A percentile compares a stretch with the other conserved stretches of the same genome.
Evolutionary conservation across 2,888 invertebrate species (phyloP).

Genomic region (Pollenia labialis): DNA sequence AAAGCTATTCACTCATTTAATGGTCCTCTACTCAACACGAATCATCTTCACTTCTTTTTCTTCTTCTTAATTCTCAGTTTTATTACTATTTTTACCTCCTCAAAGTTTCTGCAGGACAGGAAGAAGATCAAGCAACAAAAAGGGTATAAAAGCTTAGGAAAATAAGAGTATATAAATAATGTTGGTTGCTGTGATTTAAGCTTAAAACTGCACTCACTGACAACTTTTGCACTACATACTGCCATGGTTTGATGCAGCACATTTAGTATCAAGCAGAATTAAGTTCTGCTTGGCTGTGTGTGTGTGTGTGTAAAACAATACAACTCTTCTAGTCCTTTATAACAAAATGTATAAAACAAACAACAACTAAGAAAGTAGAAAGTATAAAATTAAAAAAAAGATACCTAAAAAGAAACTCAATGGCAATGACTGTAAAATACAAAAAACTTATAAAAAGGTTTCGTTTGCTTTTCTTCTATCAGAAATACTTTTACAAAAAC

Average conservation of each 20-base stretch:
- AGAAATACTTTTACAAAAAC: slow-evolving; percentile 1
- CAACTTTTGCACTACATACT: slow-evolving; percentile 36
- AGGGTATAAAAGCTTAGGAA: neutral
- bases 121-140: slow-evolving; percentile 4
- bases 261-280: slow-evolving; percentile 23
- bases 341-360: slow-evolving; percentile 33
- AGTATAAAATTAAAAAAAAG: neutral
- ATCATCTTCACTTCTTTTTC: slow-evolving; percentile 22
- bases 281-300: neutral
- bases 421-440: slow-evolving; percentile 57
- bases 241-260: slow-evolving; percentile 9
- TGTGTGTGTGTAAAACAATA: slow-evolving; percentile 33
- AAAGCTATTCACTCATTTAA: slow-evolving; percentile 67
- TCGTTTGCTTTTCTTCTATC: slow-evolving; percentile 47
- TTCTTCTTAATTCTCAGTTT: slow-evolving; percentile 3
- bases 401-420: slow-evolving; percentile 36
- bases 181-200: slow-evolving; percentile 65
- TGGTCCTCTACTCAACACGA: slow-evolving; percentile 31
- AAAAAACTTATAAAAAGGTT: slow-evolving; percentile 56
- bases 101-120: neutral
- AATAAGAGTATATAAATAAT: slow-evolving; percentile 65
- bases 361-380: neutral
- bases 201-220: slow-evolving; percentile 61
- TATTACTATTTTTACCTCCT: neutral
- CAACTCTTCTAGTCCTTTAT: slow-evolving; percentile 22